Percentiles rank a stretch among this genome's conserved stretches.
phyloP scores from a whole-genome alignment of 2,797 vertebrate species.

The Eremophila alpestris region DNA sequence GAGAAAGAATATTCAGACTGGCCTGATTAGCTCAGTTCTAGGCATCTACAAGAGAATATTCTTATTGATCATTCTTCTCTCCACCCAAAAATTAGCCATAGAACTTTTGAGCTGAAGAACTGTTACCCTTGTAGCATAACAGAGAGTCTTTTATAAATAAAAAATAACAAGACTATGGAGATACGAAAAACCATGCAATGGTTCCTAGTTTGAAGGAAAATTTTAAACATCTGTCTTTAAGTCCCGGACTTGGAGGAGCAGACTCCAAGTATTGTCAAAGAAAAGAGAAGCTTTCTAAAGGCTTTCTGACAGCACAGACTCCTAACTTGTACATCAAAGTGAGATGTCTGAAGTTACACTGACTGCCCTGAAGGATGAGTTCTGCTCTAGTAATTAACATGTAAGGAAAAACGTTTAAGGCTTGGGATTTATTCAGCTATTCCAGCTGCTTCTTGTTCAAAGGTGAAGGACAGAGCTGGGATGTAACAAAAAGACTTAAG shows the following conservation, averaged over 20 bases:
- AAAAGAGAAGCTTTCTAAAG: not conserved
- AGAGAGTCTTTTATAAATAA: not conserved
- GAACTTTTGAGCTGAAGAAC: not conserved
- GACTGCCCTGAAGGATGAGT: not conserved
- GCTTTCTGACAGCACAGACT: not conserved
- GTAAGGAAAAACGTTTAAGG: not conserved
- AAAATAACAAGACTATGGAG: not conserved
- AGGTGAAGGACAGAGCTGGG: not conserved
- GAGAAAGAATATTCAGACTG: not conserved
- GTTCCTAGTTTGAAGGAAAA: not conserved
- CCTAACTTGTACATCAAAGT: not conserved
- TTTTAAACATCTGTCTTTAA: not conserved
- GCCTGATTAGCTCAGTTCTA: not conserved
- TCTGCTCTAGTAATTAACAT: not conserved
- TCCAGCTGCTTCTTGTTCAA: not conserved
- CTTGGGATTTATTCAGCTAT: not conserved
- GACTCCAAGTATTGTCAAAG: not conserved
- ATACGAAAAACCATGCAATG: not conserved
- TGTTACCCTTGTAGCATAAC: not conserved
- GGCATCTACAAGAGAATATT: not conserved
- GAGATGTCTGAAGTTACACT: not conserved
- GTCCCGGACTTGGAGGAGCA: not conserved
- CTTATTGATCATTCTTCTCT: not conserved
- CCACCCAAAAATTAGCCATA: not conserved
- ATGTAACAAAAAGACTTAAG: not conserved